Evolutionary conservation across 1,140 invertebrate species (phyloP), one percentile per base, ranked within the genome.

Genomic region (Meloidogyne hapla): DNA sequence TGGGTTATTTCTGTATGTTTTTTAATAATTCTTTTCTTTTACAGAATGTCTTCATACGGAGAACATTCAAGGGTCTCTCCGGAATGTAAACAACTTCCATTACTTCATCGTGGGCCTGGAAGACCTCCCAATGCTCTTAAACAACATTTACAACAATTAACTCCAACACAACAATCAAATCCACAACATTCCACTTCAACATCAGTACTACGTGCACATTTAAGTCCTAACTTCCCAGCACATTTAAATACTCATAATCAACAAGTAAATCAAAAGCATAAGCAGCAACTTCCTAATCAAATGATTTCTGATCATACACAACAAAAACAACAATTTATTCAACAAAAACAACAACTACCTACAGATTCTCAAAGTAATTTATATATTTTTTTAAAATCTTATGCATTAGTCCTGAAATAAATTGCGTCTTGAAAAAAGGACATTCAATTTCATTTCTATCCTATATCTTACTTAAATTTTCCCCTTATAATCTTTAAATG

Each of bases 91-190:
- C 48, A 56, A 56, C 48, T 56, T 56, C 48, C 48, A 1, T 26
- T 69, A 25, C 33, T 38, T 21, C 33, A 40, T 13, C 66, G 75
- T 10, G 75, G 75, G 4, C 75, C 75, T 23, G 75, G 75, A 28
- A 42, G 75, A 28, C 75, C 75, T 23, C 56, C 75, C 18, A 76
- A 62, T 18, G 26, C 48, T 28, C 26, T 42, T 13, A 45, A 48
- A n/a, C 73, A 64, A 62, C 73, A 66, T 8, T 23, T 62, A 70
- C 28, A 61, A 33, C 45, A 25, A 42, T 15, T 26, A 69, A 26
- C 67, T 56, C 33, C 69, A 61, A 9, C 71, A 28, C 61, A 63
- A n/a, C 21, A 23, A 61, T 23, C 69, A 21, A 13, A 13, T 61
- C 28, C 71, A 64, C 25, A 61, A 12, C 25, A 21, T 26, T 25